Evolutionary conservation across 2,888 invertebrate genomes (phyloP).

Genomic region (Zygogramma bicolorata): DNA sequence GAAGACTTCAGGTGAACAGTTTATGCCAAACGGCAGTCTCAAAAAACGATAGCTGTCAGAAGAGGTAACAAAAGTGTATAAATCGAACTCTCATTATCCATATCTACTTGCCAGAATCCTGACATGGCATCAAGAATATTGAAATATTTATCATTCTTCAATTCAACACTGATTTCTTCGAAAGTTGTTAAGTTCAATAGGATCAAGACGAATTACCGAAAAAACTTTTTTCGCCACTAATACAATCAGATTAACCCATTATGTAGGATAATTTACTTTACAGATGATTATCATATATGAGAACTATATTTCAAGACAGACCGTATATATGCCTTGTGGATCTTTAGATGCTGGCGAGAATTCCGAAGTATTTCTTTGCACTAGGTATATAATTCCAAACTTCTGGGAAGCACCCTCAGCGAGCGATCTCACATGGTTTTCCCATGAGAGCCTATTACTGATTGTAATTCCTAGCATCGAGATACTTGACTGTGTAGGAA

Average conservation of each 20-base stretch:
- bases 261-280: conserved; percentile 35
- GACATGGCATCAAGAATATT: conserved; percentile 36
- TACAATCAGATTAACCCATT: conserved; percentile 46
- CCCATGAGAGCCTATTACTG: no score
- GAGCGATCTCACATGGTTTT: no score
- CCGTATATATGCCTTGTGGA: no score
- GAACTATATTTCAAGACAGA: no score
- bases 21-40: conserved; percentile 30
- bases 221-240: conserved; percentile 43
- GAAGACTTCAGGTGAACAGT: conserved; percentile 27
- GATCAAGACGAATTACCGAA: conserved; percentile 46
- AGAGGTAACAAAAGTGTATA: conserved; percentile 43
- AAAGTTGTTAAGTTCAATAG: conserved; percentile 41
- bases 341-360: no score
- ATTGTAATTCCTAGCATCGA: no score
- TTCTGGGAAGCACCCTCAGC: no score
- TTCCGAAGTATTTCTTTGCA: no score
- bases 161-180: conserved; percentile 26
- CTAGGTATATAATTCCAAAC: no score
- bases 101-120: conserved; percentile 36
- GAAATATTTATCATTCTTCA: conserved; percentile 36
- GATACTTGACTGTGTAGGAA: no score
- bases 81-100: conserved; percentile 39
- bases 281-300: no score
- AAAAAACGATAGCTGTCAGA: conserved; percentile 37